Conservation (phyloP, 2,113 vertebrate genomes). For the Centropus unirufus region DNA sequence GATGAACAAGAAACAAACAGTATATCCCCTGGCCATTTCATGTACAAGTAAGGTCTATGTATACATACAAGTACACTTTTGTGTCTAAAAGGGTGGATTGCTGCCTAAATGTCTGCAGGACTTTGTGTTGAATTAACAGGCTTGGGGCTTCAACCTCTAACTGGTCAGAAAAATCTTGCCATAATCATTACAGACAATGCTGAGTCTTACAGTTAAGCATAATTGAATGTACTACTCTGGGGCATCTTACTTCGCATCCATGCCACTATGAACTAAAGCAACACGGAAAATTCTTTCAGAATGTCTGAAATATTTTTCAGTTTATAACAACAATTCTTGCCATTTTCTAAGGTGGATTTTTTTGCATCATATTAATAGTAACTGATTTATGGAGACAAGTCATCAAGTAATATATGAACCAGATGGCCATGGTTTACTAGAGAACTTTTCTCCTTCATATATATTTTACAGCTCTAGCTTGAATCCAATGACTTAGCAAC, state of each 20-base stretch:
- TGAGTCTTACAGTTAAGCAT: not conserved
- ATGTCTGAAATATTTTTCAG: not conserved
- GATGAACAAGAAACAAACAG: not conserved
- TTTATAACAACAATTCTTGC: not conserved
- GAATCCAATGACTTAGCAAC: rapidly evolving
- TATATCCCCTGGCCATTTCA: not conserved
- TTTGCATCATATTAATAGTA: not conserved
- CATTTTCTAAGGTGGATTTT: not conserved
- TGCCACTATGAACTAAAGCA: not conserved
- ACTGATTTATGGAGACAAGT: not conserved
- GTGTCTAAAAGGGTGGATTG: not conserved
- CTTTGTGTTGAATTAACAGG: not conserved
- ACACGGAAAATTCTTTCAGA: not conserved
- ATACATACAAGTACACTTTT: not conserved
- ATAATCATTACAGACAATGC: not conserved
- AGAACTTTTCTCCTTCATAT: not conserved
- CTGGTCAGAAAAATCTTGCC: not conserved
- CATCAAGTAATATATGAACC: not conserved
- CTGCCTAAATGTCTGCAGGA: not conserved
- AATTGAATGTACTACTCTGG: not conserved
- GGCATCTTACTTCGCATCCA: not conserved
- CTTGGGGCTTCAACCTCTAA: not conserved
- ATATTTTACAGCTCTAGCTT: not conserved
- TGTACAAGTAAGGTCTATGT: not conserved
- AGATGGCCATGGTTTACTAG: not conserved